Evolutionary conservation across 1,140 invertebrate genomes (phyloP).

Genomic region (Leptopilina boulardi): DNA sequence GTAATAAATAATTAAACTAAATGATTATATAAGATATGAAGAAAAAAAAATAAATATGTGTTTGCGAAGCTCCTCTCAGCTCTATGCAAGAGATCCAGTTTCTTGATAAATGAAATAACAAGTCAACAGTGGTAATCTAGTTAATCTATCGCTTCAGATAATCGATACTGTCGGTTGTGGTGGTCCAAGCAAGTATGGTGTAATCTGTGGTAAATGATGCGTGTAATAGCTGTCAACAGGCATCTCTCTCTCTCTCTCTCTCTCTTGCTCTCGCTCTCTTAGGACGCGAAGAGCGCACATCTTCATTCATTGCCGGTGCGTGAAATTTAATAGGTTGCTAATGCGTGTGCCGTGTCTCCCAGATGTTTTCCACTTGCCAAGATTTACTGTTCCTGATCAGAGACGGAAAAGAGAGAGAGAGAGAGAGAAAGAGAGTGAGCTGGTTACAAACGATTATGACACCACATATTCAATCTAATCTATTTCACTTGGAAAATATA

Average conservation of each 20-base stretch:
- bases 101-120: slow-evolving; percentile 70
- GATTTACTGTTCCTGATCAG: slow-evolving; percentile 28
- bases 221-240: slow-evolving; percentile 63
- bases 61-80: not conserved
- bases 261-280: slow-evolving; percentile 14
- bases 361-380: slow-evolving; percentile 23
- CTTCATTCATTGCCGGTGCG: slow-evolving; percentile 59
- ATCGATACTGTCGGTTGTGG: slow-evolving; percentile 68
- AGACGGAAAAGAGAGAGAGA: not conserved
- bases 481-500: too few relatives aligned
- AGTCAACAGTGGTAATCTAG: slow-evolving; percentile 67
- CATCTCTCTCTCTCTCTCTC: not conserved
- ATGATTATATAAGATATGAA: too few relatives aligned
- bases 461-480: not conserved
- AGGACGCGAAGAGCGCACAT: slow-evolving; percentile 56
- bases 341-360: slow-evolving; percentile 40
- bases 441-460: slow-evolving; percentile 6
- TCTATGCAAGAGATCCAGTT: slow-evolving; percentile 61
- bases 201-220: slow-evolving; percentile 63
- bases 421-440: too few relatives aligned
- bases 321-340: slow-evolving; percentile 42
- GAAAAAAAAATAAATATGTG: not conserved
- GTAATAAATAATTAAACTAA: too few relatives aligned
- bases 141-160: slow-evolving; percentile 67
- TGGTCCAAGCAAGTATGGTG: slow-evolving; percentile 49